Base-by-base conservation (phyloP, 2,888 invertebrate genomes). In the Lysandra bellargus region DNA sequence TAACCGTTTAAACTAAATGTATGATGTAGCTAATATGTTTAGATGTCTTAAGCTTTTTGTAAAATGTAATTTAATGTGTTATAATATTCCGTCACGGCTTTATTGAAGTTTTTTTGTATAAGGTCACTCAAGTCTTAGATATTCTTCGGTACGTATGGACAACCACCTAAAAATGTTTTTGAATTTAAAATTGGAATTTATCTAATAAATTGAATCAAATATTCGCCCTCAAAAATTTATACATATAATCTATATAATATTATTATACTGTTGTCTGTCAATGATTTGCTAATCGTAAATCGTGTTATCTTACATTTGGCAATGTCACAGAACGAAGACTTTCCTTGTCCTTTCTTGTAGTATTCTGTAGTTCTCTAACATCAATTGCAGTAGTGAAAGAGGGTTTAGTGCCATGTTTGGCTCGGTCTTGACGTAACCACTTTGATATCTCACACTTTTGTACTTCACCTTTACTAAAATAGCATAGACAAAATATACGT, bases 391-490 rank as follows among this genome's bases (percentile, higher is more conserved):
- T 85, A 6, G 79, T 78, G 40, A 80, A 85, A 1, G 82, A 79
- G 3, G 80, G 80, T 79, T 77, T 83, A 80, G 78, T 85, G 82
- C 60, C 81, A 7, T 49, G 79, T 1, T 86, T 84, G 3, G 78
- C 12, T 2, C 44, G 30, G 5, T 80, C 81, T 23, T 79, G 60
- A 1, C 33, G 7, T 75, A 49, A 33, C 37, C 60, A 40, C 79
- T 80, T 81, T 6, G 64, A 78, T 78, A 82, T 80, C 12, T 89
- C 90, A 64, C 87, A 85, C 0, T 88, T 87, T 0, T 89, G 89
- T 0, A 85, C 83, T 3, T 89, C 88, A 1, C 87, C 85, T 0
- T 78, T 23, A 60, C 84, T 86, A n/a, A n/a, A 78, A 79, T 40
- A 40, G 49, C 49, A 49, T 49, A 49, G 9, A 49, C 9, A 12